These are phyloP conservation scores for Luperina nickerlii DNA, from an alignment of 2,888 invertebrate genomes.

Conservation along the genomic window DNA sequence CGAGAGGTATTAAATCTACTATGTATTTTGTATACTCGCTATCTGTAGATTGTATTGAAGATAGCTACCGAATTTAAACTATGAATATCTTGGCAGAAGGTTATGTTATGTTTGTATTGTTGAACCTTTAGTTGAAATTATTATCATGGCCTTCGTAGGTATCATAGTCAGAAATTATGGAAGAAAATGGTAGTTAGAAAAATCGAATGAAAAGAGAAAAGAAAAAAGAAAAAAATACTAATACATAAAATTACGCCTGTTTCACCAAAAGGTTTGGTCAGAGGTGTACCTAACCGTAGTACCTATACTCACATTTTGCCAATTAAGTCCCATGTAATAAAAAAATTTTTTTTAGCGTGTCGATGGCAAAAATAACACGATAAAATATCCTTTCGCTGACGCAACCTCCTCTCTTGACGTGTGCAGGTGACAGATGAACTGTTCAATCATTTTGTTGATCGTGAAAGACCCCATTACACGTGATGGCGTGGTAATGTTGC, in stretches of 20 bases:
- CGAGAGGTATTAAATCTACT: slow-evolving; percentile 73
- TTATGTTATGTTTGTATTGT: neutral
- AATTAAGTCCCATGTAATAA: neutral
- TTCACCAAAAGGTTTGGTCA: neutral
- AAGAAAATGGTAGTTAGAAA: neutral
- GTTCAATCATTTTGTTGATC: neutral
- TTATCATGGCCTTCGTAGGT: neutral
- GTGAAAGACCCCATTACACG: neutral
- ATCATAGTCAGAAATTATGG: neutral
- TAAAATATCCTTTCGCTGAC: too few relatives aligned
- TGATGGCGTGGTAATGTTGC: neutral
- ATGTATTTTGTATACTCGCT: slow-evolving; percentile 55
- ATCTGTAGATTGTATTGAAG: slow-evolving; percentile 76
- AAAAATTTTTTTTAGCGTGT: neutral
- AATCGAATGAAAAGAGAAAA: neutral
- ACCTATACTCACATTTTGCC: neutral
- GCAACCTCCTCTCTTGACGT: too few relatives aligned
- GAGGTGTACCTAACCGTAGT: neutral
- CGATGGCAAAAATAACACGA: too few relatives aligned
- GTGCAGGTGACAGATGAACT: too few relatives aligned
- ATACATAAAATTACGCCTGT: neutral
- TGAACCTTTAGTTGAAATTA: neutral
- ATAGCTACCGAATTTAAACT: slow-evolving; percentile 73
- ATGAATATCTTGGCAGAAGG: slow-evolving; percentile 19
- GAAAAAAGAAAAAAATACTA: neutral